phyloP scores from a whole-genome alignment of 2,888 invertebrate species.

The Tetropium fuscum region DNA sequence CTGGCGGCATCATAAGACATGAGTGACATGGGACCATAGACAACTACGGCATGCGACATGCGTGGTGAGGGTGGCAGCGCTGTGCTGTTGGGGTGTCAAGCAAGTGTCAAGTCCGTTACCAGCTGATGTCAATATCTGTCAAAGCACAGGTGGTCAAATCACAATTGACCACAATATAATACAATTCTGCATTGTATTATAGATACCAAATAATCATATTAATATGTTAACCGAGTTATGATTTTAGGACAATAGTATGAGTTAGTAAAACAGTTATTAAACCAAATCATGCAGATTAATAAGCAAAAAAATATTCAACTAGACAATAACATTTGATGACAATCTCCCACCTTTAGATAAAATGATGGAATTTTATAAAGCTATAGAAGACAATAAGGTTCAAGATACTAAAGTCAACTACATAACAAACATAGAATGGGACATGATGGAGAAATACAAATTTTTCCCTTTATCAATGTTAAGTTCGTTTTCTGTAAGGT shows the following conservation, averaged over 20 bases:
- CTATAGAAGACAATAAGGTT: conserved; percentile 31
- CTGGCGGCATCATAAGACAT: too few relatives aligned
- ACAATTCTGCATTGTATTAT: too few relatives aligned
- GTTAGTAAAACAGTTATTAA: conserved; percentile 10
- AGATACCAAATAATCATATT: too few relatives aligned
- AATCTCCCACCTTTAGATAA: too few relatives aligned
- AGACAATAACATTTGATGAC: conserved; percentile 10
- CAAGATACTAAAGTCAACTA: conserved; percentile 58
- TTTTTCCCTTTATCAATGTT: conserved; percentile 94
- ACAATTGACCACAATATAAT: too few relatives aligned
- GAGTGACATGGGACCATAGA: too few relatives aligned
- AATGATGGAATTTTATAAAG: conserved; percentile 41
- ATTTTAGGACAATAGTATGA: conserved; percentile 13
- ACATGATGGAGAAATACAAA: conserved; percentile 97
- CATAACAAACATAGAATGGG: conserved; percentile 93
- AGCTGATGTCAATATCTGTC: conserved; percentile 22
- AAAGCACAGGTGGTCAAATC: conserved; percentile 20
- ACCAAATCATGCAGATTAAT: conserved; percentile 17
- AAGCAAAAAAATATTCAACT: conserved; percentile 2
- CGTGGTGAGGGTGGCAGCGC: too few relatives aligned
- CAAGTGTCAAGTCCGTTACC: conserved; percentile 9
- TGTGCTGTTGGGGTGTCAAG: too few relatives aligned
- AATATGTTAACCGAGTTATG: too few relatives aligned
- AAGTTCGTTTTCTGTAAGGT: conserved; percentile 83
- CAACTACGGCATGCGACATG: too few relatives aligned